These are phyloP conservation scores for Enhydra lutris DNA, from an alignment of 2,113 vertebrate genomes.

Conservation along the genomic window DNA sequence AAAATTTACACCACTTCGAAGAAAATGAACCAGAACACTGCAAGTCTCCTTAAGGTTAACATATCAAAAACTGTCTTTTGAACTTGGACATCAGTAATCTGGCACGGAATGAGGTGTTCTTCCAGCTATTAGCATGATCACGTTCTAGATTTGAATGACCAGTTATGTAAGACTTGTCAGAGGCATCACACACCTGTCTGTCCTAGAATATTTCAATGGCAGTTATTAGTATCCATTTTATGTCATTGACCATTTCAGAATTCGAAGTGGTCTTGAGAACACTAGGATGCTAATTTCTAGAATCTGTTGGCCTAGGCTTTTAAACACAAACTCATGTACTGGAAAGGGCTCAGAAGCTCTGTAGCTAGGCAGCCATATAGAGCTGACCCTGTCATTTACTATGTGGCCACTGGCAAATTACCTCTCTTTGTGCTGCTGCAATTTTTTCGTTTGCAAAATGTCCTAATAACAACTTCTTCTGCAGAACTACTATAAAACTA, in stretches of 20 bases:
- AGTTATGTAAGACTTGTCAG: conserved; percentile 32
- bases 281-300: neutral
- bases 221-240: neutral
- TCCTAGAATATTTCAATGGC: neutral
- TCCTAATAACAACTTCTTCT: neutral
- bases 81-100: neutral
- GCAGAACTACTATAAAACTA: neutral
- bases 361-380: neutral
- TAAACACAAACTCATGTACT: neutral
- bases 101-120: conserved; percentile 23
- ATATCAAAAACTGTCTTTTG: neutral
- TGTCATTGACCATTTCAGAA: neutral
- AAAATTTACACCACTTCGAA: neutral
- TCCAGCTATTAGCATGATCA: neutral
- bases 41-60: neutral
- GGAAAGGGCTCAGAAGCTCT: neutral
- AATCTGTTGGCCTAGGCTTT: neutral
- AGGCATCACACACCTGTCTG: neutral
- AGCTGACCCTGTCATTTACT: neutral
- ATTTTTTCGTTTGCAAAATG: neutral
- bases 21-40: conserved; percentile 20
- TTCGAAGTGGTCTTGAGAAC: neutral
- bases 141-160: neutral
- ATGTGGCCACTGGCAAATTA: neutral
- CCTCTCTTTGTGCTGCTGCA: neutral